phyloP scores from a whole-genome alignment of 2,797 vertebrate genomes.

The Myripristis murdjan region DNA sequence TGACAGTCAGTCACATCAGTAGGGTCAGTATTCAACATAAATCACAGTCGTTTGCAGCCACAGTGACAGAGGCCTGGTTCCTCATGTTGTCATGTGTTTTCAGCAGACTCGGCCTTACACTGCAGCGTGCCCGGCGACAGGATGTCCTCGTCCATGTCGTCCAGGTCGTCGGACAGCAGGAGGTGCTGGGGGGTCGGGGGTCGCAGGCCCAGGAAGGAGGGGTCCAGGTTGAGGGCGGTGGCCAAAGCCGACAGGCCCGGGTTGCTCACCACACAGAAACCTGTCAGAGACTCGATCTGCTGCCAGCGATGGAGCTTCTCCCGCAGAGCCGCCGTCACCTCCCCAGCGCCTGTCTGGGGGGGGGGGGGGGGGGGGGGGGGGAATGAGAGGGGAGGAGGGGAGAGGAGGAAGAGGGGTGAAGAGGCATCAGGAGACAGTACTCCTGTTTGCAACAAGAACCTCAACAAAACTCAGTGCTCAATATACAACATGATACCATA shows the following conservation, averaged over 20 bases:
- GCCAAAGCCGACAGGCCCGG: slow-evolving; percentile 93
- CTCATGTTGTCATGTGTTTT: no score
- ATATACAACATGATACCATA: no score
- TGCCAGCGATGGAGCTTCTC: slow-evolving; percentile 97
- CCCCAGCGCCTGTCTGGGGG: slow-evolving; percentile 91
- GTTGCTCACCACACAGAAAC: slow-evolving; percentile 93
- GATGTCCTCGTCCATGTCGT: slow-evolving; percentile 96
- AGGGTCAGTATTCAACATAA: no score
- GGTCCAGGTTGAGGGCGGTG: slow-evolving; percentile 93
- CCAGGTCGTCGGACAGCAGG: slow-evolving; percentile 93
- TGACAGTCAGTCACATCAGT: no score
- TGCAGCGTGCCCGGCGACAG: slow-evolving; percentile 92
- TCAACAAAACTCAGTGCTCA: no score
- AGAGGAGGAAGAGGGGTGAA: background rate
- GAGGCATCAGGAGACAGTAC: background rate
- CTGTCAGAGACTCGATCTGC: slow-evolving; percentile 93
- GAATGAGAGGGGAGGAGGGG: background rate
- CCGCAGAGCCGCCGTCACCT: slow-evolving; percentile 92
- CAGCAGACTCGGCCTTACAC: slow-evolving; percentile 88
- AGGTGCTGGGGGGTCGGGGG: slow-evolving; percentile 90
- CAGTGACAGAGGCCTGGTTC: no score
- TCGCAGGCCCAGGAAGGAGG: slow-evolving; percentile 93
- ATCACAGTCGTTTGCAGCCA: no score
- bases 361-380: background rate
- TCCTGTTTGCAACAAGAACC: no score